Evolutionary conservation across 2,113 vertebrate species (phyloP).

Genomic region (Climacteris rufus): DNA sequence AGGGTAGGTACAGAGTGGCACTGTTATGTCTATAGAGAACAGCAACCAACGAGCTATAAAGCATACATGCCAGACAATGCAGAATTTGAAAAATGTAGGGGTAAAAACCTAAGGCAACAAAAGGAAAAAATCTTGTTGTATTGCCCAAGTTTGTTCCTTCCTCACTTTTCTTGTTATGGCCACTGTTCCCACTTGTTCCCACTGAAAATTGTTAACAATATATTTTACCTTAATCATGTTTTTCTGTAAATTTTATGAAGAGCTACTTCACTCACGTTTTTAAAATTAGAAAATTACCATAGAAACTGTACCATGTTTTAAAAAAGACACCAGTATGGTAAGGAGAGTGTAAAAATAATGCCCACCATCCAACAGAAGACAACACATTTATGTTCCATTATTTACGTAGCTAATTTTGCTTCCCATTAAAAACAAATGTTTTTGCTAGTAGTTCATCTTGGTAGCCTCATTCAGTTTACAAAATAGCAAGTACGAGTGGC

Average conservation of each 20-base stretch:
- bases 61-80: too few relatives aligned
- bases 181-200: background rate
- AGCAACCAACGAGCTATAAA: too few relatives aligned
- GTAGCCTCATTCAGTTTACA: background rate
- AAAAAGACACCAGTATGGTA: background rate
- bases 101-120: too few relatives aligned
- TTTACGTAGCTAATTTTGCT: background rate
- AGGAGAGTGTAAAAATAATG: background rate
- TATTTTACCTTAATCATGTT: background rate
- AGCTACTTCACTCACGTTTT: background rate
- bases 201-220: background rate
- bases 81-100: too few relatives aligned
- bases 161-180: background rate
- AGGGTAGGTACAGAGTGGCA: too few relatives aligned
- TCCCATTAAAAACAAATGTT: background rate
- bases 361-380: background rate
- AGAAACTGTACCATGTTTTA: background rate
- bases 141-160: background rate
- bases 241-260: background rate
- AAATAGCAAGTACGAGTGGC: background rate
- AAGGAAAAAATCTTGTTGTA: background rate
- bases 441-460: background rate
- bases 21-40: too few relatives aligned
- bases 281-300: slow-evolving; percentile 21
- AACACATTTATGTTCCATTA: background rate